Percentiles rank a stretch among this genome's conserved stretches.
Evolutionary conservation across 2,113 vertebrate genomes (phyloP).

Genomic region (Tachysurus vachellii): DNA sequence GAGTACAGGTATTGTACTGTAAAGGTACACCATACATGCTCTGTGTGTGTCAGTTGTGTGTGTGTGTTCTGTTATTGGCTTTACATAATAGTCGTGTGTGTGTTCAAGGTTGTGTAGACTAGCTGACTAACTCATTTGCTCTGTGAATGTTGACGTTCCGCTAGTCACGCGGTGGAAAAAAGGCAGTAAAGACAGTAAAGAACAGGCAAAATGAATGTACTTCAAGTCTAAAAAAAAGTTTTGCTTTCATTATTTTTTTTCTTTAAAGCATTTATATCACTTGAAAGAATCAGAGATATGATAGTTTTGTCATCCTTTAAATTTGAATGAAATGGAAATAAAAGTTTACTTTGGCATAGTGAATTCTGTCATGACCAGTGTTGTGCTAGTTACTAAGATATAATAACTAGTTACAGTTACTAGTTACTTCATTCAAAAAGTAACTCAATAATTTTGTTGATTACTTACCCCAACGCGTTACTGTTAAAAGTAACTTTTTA

Average conservation of each 20-base stretch:
- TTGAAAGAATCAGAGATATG: not conserved
- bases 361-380: not conserved
- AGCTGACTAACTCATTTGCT: not conserved
- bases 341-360: not conserved
- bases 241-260: not conserved
- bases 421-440: too few relatives aligned
- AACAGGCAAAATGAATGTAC: not conserved
- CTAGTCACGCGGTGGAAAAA: not conserved
- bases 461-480: too few relatives aligned
- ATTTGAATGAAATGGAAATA: not conserved
- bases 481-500: too few relatives aligned
- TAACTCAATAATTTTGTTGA: too few relatives aligned
- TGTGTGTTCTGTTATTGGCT: not conserved
- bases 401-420: too few relatives aligned
- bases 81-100: not conserved
- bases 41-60: not conserved
- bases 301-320: not conserved
- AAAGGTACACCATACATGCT: not conserved
- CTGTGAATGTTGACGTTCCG: not conserved
- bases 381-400: too few relatives aligned
- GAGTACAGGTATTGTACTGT: not conserved
- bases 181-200: not conserved
- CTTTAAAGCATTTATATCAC: not conserved
- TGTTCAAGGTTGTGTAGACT: not conserved
- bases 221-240: not conserved